phyloP scores from a whole-genome alignment of 2,113 vertebrate genomes.

The Rhagologus leucostigma region DNA sequence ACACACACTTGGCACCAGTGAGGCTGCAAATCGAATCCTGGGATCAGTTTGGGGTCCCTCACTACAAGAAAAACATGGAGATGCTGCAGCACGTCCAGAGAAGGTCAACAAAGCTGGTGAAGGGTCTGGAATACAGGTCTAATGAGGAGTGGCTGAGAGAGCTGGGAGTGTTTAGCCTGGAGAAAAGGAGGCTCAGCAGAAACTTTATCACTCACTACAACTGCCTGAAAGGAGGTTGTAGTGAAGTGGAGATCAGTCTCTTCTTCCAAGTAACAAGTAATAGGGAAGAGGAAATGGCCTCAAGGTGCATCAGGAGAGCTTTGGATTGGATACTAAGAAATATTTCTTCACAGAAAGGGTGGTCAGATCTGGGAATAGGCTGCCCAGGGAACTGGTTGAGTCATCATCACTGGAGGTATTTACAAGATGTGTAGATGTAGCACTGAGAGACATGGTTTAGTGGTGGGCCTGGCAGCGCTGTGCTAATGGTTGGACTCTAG shows the following conservation, averaged over 20 bases:
- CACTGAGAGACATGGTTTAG: neutral
- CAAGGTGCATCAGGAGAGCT: neutral
- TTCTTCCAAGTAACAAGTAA: neutral
- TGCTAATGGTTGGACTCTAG: neutral
- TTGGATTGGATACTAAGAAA: neutral
- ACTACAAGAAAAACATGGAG: neutral
- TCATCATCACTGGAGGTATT: neutral
- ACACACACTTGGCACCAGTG: fast-evolving
- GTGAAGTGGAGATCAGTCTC: neutral
- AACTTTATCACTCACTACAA: neutral
- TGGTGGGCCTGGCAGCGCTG: neutral
- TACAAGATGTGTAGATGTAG: neutral
- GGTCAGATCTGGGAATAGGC: neutral
- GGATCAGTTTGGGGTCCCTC: neutral
- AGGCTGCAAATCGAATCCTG: neutral
- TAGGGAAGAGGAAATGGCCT: neutral
- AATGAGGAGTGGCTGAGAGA: neutral
- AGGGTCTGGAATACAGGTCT: neutral
- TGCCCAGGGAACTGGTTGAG: neutral
- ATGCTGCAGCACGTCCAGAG: neutral
- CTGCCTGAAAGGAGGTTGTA: neutral
- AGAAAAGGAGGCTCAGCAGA: neutral
- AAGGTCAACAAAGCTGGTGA: neutral
- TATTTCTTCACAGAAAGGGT: neutral
- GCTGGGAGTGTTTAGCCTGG: neutral